Evolutionary conservation across 2,888 invertebrate species (phyloP), one percentile per base, ranked within the genome.

Genomic region (Blera fallax): DNA sequence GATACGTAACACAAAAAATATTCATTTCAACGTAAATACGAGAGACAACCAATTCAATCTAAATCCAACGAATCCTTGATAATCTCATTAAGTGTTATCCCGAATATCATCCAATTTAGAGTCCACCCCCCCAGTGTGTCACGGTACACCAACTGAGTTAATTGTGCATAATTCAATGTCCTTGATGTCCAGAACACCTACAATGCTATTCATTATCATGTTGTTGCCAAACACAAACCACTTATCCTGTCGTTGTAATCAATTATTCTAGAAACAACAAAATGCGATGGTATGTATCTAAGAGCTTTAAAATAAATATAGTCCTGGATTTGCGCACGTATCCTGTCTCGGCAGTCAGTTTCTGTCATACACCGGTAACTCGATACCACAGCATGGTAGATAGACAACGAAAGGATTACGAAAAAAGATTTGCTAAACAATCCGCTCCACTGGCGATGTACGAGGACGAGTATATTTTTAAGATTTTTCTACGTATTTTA

Each of bases 161-260:
- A 77, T 81, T 81, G 50, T 29, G 70, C 40, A 43, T 77, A 77
- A 82, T 77, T 64, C 45, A 34, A 11, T 70, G 64, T 70, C 77
- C 64, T 82, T 77, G 43, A 77, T 65, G 64, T 70, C 64, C 70
- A 56, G 69, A 50, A 37, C 37, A 69, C 62, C 65, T 52, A 62
- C 56, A 32, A 62, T 27, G 34, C 56, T 50, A 40, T 43, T 43
- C 73, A 73, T 80, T 52, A 32, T 34, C 10, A 2, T 11, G 37
- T 21, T 8, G 32, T 48, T 37, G 11, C 24, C 24, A 24, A 65
- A 48, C 18, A 37, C 11, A 48, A 34, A 37, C 16, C 37, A 62
- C 62, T 62, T 62, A 58, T 14, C n/a, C 48, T 5, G 3, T 8
- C 60, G 18, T 24, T 14, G 3, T 7, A 27, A 2, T n/a, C 24